These are phyloP conservation scores for Dendroctonus ponderosae DNA, from an alignment of 1,140 invertebrate species.

Conservation along the genomic window DNA sequence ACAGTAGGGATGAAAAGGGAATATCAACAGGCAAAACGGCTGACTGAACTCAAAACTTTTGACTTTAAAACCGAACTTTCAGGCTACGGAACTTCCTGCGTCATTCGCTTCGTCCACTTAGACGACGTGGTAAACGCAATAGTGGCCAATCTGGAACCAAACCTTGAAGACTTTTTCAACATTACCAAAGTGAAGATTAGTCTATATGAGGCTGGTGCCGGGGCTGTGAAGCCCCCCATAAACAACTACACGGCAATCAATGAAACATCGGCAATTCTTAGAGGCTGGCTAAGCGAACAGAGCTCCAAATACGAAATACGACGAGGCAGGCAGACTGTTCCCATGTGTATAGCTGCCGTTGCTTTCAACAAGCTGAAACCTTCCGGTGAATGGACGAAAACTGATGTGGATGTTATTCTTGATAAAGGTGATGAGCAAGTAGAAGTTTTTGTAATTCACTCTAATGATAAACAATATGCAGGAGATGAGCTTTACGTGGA, in stretches of 20 bases:
- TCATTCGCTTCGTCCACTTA: conserved; percentile 34
- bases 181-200: conserved; percentile 40
- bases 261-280: conserved; percentile 41
- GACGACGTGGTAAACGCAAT: conserved; percentile 39
- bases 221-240: conserved; percentile 36
- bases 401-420: conserved; percentile 44
- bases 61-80: background rate
- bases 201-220: conserved; percentile 37
- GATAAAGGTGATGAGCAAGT: conserved; percentile 25
- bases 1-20: conserved; percentile 54
- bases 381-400: conserved; percentile 39
- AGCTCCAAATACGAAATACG: conserved; percentile 40
- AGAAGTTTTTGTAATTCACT: background rate
- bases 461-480: background rate
- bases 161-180: conserved; percentile 41
- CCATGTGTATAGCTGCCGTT: conserved; percentile 43
- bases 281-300: conserved; percentile 35
- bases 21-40: conserved; percentile 30
- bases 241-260: conserved; percentile 41
- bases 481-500: conserved; percentile 26
- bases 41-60: background rate
- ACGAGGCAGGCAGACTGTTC: conserved; percentile 44
- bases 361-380: conserved; percentile 42
- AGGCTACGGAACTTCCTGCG: conserved; percentile 44
- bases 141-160: conserved; percentile 40